Percentiles rank a stretch among this genome's conserved stretches.
Evolutionary conservation across 2,113 vertebrate genomes (phyloP).

Genomic region (Glaucidium brasilianum): DNA sequence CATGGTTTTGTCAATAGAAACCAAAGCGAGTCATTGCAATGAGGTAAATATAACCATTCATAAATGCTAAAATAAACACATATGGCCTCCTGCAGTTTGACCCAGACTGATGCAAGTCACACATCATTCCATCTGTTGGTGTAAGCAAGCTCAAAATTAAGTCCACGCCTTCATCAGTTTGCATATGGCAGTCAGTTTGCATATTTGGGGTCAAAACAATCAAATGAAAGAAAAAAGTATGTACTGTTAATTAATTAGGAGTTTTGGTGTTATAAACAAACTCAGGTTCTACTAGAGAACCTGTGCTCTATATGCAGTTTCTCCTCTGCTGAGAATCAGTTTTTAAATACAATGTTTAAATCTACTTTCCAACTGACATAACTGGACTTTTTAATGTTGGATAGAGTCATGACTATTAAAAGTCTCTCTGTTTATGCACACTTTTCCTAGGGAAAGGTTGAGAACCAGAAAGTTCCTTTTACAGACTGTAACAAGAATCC

Average conservation of each 20-base stretch:
- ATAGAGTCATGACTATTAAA: constrained; percentile 4
- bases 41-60: constrained; percentile 54
- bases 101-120: not conserved
- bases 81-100: constrained; percentile 38
- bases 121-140: not conserved
- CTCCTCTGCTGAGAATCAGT: not conserved
- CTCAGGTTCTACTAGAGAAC: not conserved
- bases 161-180: not conserved
- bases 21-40: constrained; percentile 40
- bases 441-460: not conserved
- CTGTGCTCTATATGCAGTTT: not conserved
- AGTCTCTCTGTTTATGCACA: not conserved
- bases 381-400: not conserved
- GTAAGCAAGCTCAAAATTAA: not conserved
- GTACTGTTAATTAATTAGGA: not conserved
- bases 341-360: not conserved
- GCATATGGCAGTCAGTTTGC: not conserved
- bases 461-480: not conserved
- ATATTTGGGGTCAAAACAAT: not conserved
- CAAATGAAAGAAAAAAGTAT: not conserved
- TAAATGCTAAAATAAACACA: constrained; percentile 60
- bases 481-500: not conserved
- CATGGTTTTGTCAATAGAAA: constrained; percentile 58
- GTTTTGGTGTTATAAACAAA: not conserved
- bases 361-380: not conserved